Conservation (phyloP, 2,113 vertebrate species). For the Hydrolagus affinis region DNA sequence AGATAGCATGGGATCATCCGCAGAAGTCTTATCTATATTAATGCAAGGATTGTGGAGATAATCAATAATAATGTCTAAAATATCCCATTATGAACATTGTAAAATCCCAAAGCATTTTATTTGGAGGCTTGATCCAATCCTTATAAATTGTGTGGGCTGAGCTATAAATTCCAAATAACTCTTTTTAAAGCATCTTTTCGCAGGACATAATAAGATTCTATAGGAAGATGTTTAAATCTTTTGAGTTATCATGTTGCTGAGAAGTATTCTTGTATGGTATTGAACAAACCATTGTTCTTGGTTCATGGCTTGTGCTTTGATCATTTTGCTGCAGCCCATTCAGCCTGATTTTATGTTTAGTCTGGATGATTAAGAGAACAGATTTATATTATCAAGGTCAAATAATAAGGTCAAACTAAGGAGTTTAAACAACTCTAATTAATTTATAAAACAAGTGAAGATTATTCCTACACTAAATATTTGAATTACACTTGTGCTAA, state of each 20-base stretch:
- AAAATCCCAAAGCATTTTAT: constrained; percentile 3
- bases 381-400: background rate
- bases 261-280: too few species aligned
- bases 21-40: background rate
- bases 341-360: too few species aligned
- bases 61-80: background rate
- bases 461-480: background rate
- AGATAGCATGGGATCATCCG: background rate
- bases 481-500: background rate
- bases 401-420: background rate
- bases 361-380: too few species aligned
- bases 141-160: background rate
- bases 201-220: too few species aligned
- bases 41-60: background rate
- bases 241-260: too few species aligned
- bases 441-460: background rate
- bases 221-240: background rate
- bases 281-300: too few species aligned
- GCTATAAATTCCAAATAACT: background rate
- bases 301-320: too few species aligned
- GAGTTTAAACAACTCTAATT: background rate
- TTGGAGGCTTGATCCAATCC: constrained; percentile 8
- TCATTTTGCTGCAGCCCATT: too few species aligned
- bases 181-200: background rate
- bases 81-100: background rate